Base-by-base conservation (phyloP, 2,113 vertebrate species). In the Melanocharis versteri region DNA sequence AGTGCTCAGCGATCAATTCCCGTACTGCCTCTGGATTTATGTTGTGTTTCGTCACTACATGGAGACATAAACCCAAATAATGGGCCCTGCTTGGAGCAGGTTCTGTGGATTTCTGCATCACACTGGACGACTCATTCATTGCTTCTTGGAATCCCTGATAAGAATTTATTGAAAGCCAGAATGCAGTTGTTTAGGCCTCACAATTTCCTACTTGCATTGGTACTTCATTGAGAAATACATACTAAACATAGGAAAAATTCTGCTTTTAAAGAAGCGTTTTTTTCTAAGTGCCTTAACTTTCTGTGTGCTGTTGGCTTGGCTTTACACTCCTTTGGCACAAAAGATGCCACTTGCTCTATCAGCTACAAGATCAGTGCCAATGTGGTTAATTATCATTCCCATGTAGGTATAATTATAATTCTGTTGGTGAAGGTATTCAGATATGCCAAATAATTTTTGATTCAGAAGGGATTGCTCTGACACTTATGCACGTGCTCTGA, bases 401-500 rank as follows among this genome's bases (percentile, higher is more conserved):
- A 4, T 14, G 65, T 61, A 62, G 12, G 5, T 60, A 10, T 26
- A 72, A 26, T 53, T 53, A 61, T 73, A 54, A 76, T 72, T 72
- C 27, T 57, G 24, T 72, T 58, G 44, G 23, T 53, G 66, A 83
- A 83, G 26, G 14, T 45, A 48, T 65, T 69, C 45, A 57, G 42
- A 68, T 80, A 57, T 31, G 40, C 6, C 28, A 76, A 57, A 69
- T 33, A 68, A 54, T 54, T 57, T 82, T 31, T 72, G n/a, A 57
- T 72, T 62, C 42, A 44, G 79, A 53, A 48, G 7, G 22, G 17
- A 39, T 33, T 54, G 27, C 27, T 50, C 51, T 65, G 54, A 69
- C 10, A 31, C 37, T 42, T 75, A 39, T 0, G 0, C 31, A 65
- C 3, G 2, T 53, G 40, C 47, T 87, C 42, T 64, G 33, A 44